Evolutionary conservation across 2,113 vertebrate genomes (phyloP).

Genomic region (Thymallus thymallus): DNA sequence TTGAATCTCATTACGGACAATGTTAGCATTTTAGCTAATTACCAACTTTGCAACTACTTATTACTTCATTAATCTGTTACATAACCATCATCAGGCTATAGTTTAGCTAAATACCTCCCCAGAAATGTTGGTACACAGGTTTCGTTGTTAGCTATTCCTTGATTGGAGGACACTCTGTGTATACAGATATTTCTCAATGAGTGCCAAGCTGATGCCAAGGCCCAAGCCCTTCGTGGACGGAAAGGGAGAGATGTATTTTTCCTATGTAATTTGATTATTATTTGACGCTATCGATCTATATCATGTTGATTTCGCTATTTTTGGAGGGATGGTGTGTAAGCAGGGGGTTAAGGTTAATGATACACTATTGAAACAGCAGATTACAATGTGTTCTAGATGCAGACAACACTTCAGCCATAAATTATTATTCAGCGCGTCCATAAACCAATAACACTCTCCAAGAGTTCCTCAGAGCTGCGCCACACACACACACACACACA

Average conservation of each 20-base stretch:
- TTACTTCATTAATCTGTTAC: too few species aligned
- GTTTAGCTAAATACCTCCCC: too few species aligned
- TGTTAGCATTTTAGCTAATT: too few species aligned
- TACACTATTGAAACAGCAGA: constrained; percentile 3
- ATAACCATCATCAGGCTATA: too few species aligned
- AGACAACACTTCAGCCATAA: constrained; percentile 21
- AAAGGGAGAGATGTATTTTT: background rate
- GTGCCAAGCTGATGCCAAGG: background rate
- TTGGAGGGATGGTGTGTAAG: background rate
- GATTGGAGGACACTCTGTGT: background rate
- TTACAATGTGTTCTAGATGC: constrained; percentile 29
- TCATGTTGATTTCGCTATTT: background rate
- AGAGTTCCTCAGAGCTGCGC: background rate
- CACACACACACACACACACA: background rate
- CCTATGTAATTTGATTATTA: background rate
- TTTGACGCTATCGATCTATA: background rate
- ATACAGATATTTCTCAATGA: background rate
- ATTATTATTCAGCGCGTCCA: constrained; percentile 6
- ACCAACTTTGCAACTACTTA: too few species aligned
- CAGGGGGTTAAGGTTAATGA: constrained; percentile 19
- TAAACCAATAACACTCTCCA: background rate
- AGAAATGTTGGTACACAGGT: too few species aligned
- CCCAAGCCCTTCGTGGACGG: background rate
- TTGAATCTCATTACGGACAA: too few species aligned
- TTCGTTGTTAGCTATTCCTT: background rate